These are phyloP conservation scores for Chrysopilus asiliformis DNA, from an alignment of 2,888 invertebrate species.

Conservation along the genomic window DNA sequence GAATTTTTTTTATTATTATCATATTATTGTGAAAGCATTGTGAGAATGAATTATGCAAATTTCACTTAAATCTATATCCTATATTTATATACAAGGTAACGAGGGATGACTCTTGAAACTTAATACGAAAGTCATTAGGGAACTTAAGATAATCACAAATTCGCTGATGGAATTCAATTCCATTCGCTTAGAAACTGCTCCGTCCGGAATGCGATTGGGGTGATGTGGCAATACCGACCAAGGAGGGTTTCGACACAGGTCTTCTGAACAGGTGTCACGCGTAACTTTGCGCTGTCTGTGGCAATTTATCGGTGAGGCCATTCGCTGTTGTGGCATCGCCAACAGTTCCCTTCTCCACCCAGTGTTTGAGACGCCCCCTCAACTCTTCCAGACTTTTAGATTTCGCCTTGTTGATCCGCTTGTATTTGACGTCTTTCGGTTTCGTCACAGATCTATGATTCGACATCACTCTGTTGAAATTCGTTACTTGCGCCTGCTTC, in stretches of 20 bases:
- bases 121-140: too few species aligned
- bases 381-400: constrained; percentile 78
- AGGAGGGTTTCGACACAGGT: too few species aligned
- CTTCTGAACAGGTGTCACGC: constrained; percentile 37
- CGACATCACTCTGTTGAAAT: constrained; percentile 77
- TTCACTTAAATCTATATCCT: too few species aligned
- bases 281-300: constrained; percentile 43
- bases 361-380: constrained; percentile 67
- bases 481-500: constrained; percentile 47
- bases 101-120: too few species aligned
- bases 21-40: too few species aligned
- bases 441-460: constrained; percentile 82
- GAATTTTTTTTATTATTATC: too few species aligned
- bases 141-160: too few species aligned
- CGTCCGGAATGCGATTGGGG: too few species aligned
- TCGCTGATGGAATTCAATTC: too few species aligned
- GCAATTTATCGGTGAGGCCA: constrained; percentile 23
- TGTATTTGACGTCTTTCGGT: constrained; percentile 83
- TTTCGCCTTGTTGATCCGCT: constrained; percentile 80
- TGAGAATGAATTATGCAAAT: too few species aligned
- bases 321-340: constrained; percentile 18
- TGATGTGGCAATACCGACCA: too few species aligned
- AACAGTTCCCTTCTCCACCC: constrained; percentile 62
- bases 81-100: too few species aligned
- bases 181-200: constrained; percentile 7